Evolutionary conservation across 2,113 vertebrate genomes (phyloP).

Genomic region (Hypomesus transpacificus): DNA sequence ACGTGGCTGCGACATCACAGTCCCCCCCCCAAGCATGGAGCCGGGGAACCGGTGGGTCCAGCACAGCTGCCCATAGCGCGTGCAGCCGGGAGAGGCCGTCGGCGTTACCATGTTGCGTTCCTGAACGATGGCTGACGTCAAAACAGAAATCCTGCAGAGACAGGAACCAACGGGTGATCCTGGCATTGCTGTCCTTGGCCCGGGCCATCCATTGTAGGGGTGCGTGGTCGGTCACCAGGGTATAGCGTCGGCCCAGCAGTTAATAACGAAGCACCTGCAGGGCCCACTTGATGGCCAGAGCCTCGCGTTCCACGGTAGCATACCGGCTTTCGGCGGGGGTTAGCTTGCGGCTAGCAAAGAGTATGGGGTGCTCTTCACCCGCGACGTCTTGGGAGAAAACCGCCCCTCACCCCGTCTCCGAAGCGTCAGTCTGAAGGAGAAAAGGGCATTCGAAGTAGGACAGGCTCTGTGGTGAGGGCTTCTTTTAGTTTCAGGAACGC

Average conservation of each 20-base stretch:
- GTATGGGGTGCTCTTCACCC: not conserved
- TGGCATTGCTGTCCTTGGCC: not conserved
- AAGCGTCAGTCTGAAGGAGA: not conserved
- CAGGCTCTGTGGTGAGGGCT: not conserved
- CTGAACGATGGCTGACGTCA: not conserved
- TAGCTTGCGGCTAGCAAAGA: not conserved
- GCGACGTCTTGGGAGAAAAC: not conserved
- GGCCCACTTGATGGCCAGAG: constrained; percentile 7
- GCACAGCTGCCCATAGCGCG: too few relatives aligned
- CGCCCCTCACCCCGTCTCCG: not conserved
- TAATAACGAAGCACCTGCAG: not conserved
- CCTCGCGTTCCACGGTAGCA: not conserved
- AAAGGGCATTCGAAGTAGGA: not conserved
- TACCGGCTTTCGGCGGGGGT: not conserved
- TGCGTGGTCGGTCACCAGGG: constrained; percentile 1
- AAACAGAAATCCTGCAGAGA: constrained; percentile 3
- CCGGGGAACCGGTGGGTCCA: too few relatives aligned
- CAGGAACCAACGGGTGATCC: constrained; percentile 8
- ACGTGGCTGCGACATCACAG: too few relatives aligned
- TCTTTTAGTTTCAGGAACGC: too few relatives aligned
- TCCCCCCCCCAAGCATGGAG: too few relatives aligned
- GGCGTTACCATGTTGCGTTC: too few relatives aligned
- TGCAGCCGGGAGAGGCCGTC: too few relatives aligned
- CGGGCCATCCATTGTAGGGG: constrained; percentile 13
- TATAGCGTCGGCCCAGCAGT: not conserved